A percentile compares a stretch with the other conserved stretches of the same genome.
These are phyloP conservation scores for Parapsyche elsis DNA, from an alignment of 1,140 invertebrate genomes.

Conservation along the genomic window DNA sequence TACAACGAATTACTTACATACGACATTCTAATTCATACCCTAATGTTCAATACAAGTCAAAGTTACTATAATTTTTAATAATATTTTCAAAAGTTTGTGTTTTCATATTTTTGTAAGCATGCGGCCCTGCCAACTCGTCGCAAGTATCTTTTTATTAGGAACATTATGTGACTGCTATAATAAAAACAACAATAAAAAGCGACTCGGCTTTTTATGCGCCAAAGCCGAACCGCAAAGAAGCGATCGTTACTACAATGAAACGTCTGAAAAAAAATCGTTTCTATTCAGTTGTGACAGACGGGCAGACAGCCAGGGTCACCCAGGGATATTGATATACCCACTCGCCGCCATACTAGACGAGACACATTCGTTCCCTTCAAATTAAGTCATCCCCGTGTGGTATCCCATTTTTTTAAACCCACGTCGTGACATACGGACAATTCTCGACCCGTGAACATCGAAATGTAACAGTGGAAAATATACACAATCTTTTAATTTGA, in stretches of 20 bases:
- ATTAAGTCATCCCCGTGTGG: constrained; percentile 8
- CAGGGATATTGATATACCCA: constrained; percentile 23
- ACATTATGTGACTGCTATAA: background rate
- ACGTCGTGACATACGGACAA: background rate
- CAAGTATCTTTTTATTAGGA: background rate
- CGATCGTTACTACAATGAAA: background rate
- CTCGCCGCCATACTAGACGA: background rate
- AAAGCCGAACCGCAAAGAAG: constrained; percentile 12
- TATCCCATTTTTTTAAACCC: background rate
- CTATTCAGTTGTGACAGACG: constrained; percentile 33
- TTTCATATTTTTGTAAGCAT: too few species aligned
- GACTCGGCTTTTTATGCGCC: background rate
- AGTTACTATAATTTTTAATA: too few species aligned
- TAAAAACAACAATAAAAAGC: constrained; percentile 12
- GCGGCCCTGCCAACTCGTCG: too few species aligned
- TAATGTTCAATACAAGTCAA: too few species aligned
- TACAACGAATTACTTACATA: constrained; percentile 5
- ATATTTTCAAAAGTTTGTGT: too few species aligned
- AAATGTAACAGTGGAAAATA: background rate
- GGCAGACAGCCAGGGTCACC: constrained; percentile 32
- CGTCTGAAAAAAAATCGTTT: background rate
- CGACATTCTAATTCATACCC: too few species aligned
- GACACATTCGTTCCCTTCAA: constrained; percentile 16
- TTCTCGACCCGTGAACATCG: background rate
- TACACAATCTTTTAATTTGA: too few species aligned